Evolutionary conservation across 2,797 vertebrate species (phyloP).

Genomic region (Knipowitschia caucasica): DNA sequence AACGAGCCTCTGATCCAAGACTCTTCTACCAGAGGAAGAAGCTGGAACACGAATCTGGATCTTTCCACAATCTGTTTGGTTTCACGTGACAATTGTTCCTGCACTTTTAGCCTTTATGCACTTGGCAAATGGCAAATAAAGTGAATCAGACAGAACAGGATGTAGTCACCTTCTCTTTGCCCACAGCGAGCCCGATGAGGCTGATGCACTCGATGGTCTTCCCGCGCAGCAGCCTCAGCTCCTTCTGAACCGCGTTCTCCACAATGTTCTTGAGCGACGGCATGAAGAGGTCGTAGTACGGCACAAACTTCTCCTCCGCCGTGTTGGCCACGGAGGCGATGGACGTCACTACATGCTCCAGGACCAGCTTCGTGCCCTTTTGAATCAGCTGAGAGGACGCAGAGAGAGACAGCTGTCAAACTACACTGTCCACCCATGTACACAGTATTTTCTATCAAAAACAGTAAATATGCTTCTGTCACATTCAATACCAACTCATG

Average conservation of each 20-base stretch:
- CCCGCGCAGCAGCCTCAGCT: conserved; percentile 91
- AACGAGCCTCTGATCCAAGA: too few relatives aligned
- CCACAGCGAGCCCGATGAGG: conserved; percentile 95
- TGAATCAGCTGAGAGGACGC: conserved; percentile 83
- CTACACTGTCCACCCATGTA: too few relatives aligned
- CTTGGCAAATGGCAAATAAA: too few relatives aligned
- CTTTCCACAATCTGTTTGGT: too few relatives aligned
- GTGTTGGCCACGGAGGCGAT: conserved; percentile 98
- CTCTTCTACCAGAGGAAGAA: too few relatives aligned
- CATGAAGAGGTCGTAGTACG: conserved; percentile 98
- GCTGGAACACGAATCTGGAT: too few relatives aligned
- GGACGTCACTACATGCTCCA: conserved; percentile 99
- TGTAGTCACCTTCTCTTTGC: conserved; percentile 88
- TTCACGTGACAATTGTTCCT: too few relatives aligned
- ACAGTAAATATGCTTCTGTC: too few relatives aligned
- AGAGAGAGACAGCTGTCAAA: background rate
- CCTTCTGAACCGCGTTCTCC: conserved; percentile 95
- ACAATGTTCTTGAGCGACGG: conserved; percentile 96
- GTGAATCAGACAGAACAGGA: background rate
- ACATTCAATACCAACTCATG: too few relatives aligned
- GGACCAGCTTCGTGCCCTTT: conserved; percentile 95
- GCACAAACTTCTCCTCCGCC: conserved; percentile 97
- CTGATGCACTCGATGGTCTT: conserved; percentile 99
- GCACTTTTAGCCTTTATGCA: too few relatives aligned
- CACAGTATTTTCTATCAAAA: too few relatives aligned